Percentiles rank a stretch among this genome's conserved stretches.
phyloP scores from a whole-genome alignment of 2,113 vertebrate species.

The Ibidorhyncha struthersii region DNA sequence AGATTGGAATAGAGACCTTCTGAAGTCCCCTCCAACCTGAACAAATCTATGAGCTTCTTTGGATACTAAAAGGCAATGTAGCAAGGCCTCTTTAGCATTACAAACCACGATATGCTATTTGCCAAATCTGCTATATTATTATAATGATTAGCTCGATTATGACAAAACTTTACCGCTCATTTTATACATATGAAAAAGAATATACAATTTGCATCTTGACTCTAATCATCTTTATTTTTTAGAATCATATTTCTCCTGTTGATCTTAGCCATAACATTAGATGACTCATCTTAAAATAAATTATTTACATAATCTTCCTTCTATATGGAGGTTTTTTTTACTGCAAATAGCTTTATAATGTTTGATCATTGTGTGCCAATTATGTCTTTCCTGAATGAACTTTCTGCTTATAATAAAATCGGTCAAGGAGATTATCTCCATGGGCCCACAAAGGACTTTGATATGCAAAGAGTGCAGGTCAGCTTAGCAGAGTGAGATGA shows the following conservation, averaged over 20 bases:
- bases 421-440: neutral
- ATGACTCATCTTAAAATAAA: constrained; percentile 13
- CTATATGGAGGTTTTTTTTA: neutral
- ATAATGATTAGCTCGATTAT: neutral
- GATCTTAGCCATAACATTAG: neutral
- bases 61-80: neutral
- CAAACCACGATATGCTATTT: neutral
- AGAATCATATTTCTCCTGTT: neutral
- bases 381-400: neutral
- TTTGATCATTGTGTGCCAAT: neutral
- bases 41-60: neutral
- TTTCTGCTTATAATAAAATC: constrained; percentile 1
- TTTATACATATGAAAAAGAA: neutral
- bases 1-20: neutral
- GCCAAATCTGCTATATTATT: neutral
- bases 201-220: neutral
- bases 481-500: neutral
- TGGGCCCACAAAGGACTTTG: neutral
- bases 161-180: neutral
- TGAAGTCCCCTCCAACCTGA: neutral
- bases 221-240: neutral
- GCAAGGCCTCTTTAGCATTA: neutral
- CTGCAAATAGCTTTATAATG: neutral
- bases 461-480: neutral
- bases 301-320: neutral